Evolutionary conservation across 1,140 invertebrate genomes (phyloP), one percentile per base, ranked within the genome.

Genomic region (Himalopsyche phryganea): DNA sequence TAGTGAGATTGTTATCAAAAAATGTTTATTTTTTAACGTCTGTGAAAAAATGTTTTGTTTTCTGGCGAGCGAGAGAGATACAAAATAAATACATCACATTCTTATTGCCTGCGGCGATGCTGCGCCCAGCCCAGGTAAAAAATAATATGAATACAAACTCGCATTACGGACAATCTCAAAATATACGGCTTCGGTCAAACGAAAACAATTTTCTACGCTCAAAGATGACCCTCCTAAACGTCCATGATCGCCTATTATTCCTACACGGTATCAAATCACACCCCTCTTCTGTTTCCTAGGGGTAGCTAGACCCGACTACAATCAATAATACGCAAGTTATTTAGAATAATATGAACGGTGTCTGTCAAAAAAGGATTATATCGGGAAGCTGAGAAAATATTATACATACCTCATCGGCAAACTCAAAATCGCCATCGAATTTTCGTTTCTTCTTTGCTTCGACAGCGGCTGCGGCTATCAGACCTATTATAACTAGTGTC

Each of bases 391-490:
- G 38, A 5, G 15, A 11, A 40, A 13, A 40, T 40, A 45, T 11
- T 47, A 42, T 35, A 45, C 51, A 40, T 68, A 85, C 84, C 82
- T 86, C 83, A 68, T 86, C 84, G 54, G 82, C 83, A 64, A 86
- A 86, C 64, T 85, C 84, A 66, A 86, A 86, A 63, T 86, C 84
- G 7, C 83, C 83, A 58, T 86, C 84, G 68, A 85, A 84, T 68
- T 84, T 86, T 64, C 80, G 72, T 69, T 84, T 83, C 64, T 71
- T 78, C 66, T 73, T 81, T 57, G 74, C 78, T 48, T 81, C 80
- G 45, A 64, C 67, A 32, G 69, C 65, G 40, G 68, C 67, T 11
- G 70, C 66, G 50, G 76, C 66, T 23, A 79, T 55, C 28, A 76
- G 60, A 58, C 68, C 66, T 53, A 76, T 60, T 48, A 74, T 65